Conservation (phyloP, 1,140 invertebrate species). For the Battus philenor region DNA sequence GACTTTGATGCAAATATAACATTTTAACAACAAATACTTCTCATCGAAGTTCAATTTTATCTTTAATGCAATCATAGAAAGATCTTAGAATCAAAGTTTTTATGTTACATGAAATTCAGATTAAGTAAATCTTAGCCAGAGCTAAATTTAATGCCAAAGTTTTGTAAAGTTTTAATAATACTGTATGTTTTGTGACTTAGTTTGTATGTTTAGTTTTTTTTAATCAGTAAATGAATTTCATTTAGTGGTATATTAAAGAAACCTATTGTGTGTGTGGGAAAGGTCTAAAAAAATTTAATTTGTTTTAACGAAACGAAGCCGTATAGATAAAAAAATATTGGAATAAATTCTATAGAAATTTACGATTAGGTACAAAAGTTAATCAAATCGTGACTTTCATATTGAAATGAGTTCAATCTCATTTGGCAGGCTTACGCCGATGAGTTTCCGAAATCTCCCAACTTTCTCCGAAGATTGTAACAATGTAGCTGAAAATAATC, state of each 20-base stretch:
- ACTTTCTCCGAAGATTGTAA: conserved; percentile 4
- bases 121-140: too few species aligned
- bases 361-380: conserved; percentile 3
- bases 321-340: background rate
- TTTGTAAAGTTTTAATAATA: background rate
- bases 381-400: conserved; percentile 7
- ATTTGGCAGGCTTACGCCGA: conserved; percentile 7
- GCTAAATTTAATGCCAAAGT: background rate
- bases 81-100: too few species aligned
- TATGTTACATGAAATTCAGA: too few species aligned
- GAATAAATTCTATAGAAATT: background rate
- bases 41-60: too few species aligned
- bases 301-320: too few species aligned
- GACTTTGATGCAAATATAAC: too few species aligned
- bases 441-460: conserved; percentile 8
- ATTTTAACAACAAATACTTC: too few species aligned
- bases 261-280: too few species aligned
- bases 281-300: too few species aligned
- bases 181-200: background rate
- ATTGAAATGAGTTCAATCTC: conserved; percentile 11
- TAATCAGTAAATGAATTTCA: background rate
- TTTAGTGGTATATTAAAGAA: background rate
- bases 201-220: background rate
- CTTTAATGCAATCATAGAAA: too few species aligned
- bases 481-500: conserved; percentile 14